Evolutionary conservation across 2,888 invertebrate species (phyloP).

Genomic region (Cheilosia soror): DNA sequence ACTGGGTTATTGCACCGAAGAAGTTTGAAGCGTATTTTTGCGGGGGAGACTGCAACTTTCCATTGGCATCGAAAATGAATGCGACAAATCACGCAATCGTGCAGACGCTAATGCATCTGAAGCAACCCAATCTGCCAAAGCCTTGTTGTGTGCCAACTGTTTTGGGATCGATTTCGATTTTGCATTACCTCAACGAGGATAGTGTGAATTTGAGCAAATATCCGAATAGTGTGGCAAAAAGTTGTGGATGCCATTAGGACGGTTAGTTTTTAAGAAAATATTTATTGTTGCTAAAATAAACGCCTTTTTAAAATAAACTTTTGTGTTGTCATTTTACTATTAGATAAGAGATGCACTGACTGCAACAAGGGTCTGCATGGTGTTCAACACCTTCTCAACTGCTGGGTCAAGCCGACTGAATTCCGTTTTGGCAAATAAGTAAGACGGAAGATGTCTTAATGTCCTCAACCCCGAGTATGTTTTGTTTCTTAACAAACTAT

Average conservation of each 20-base stretch:
- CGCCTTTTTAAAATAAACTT: not conserved
- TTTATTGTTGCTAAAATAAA: not conserved
- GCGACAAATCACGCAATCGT: constrained; percentile 98
- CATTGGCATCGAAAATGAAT: constrained; percentile 95
- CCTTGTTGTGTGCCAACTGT: constrained; percentile 97
- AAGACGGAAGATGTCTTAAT: no score
- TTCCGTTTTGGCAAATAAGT: no score
- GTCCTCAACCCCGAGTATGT: no score
- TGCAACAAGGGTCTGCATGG: no score
- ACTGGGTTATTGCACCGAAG: constrained; percentile 98
- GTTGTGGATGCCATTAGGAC: constrained; percentile 95
- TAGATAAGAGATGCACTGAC: no score
- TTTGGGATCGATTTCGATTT: constrained; percentile 93
- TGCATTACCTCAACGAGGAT: constrained; percentile 94
- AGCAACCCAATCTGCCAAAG: constrained; percentile 92
- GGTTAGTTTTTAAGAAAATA: no score
- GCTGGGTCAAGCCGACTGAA: no score
- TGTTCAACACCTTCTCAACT: no score
- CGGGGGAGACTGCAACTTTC: constrained; percentile 96
- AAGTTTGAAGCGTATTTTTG: constrained; percentile 97
- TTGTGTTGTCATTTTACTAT: no score
- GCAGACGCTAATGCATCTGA: constrained; percentile 94
- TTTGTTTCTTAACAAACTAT: not conserved
- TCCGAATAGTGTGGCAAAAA: constrained; percentile 97
- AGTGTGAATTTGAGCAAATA: constrained; percentile 96